Conservation (phyloP, 2,888 invertebrate genomes). For the Spodoptera littoralis region DNA sequence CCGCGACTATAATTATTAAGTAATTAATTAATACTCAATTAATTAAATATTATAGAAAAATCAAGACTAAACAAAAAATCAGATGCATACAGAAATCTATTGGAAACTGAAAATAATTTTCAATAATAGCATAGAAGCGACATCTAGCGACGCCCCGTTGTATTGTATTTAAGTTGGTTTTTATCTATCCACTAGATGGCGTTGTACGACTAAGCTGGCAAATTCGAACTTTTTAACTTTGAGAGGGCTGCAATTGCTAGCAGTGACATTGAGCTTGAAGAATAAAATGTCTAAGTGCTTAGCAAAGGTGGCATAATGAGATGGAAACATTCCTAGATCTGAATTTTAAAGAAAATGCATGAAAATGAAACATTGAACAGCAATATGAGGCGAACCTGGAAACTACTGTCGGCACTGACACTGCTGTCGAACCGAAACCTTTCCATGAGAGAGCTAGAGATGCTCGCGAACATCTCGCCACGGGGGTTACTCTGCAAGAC, state of each 20-base stretch:
- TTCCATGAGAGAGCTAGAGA: slow-evolving; percentile 94
- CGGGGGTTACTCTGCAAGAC: slow-evolving; percentile 92
- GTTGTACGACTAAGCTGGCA: slow-evolving; percentile 21
- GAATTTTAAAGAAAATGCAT: slow-evolving; percentile 56
- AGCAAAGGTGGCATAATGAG: slow-evolving; percentile 54
- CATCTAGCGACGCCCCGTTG: slow-evolving; percentile 54
- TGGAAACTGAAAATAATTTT: no score
- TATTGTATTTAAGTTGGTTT: no score
- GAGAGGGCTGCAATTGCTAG: background rate
- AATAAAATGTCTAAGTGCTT: slow-evolving; percentile 46
- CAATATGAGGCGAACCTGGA: slow-evolving; percentile 90
- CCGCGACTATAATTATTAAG: no score
- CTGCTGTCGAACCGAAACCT: slow-evolving; percentile 94
- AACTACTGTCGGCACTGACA: slow-evolving; percentile 92
- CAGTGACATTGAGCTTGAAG: slow-evolving; percentile 30
- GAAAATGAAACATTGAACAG: slow-evolving; percentile 76
- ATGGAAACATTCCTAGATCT: slow-evolving; percentile 30
- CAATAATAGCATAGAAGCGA: slow-evolving; percentile 36
- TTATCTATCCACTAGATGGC: slow-evolving; percentile 61
- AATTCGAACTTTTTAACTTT: no score
- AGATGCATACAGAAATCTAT: no score
- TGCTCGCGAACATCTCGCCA: slow-evolving; percentile 95
- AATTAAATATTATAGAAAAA: no score
- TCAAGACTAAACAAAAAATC: no score
- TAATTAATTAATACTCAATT: no score